Base-by-base conservation (phyloP, 2,797 vertebrate species). In the Valencia hispanica region DNA sequence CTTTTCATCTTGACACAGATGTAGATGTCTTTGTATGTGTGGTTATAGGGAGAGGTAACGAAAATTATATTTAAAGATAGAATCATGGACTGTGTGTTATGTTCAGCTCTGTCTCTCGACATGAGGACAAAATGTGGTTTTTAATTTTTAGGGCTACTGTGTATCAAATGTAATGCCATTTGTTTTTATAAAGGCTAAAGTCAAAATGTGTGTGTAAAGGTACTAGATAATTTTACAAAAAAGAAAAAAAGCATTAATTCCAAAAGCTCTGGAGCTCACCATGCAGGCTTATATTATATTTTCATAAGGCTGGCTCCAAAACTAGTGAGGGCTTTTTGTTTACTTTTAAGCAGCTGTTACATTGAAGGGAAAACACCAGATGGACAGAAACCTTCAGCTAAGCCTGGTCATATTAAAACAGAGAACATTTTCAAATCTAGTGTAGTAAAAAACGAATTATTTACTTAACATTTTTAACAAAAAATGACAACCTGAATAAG, bases 1-100 rank as follows among this genome's bases (percentile, higher is more conserved):
- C 75, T 82, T 89, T 87, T 92, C 82, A 85, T 87, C 81, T 78
- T 50, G 70, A 70, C 5, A 34, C 45, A 72, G 61, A 81, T 53
- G 22, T 71, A 74, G 59, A 70, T 72, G 55, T 25, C 59, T 47
- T 14, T 82, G 79, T 84, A 27, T 82, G 69, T 65, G 55, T 79
- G 79, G 50, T 48, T 8, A 68, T 51, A 68, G 22, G 72, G 50
- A 74, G 39, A 43, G 2, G 36, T 43, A 68, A 43, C 39, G 3
- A 74, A 18, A 48, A 17, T 57, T 72, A 47, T 74, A 77, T 85
- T 68, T 73, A 22, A 74, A 70, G 27, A 30, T 65, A 30, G 18
- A 61, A 47, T 79, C 72, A 69, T 77, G 50, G n/a, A 32, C 70
- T 65, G 55, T 45, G 65, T 81, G 59, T 48, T 73, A 84, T 66